phyloP scores from a whole-genome alignment of 2,113 vertebrate genomes.

The Thymallus thymallus region DNA sequence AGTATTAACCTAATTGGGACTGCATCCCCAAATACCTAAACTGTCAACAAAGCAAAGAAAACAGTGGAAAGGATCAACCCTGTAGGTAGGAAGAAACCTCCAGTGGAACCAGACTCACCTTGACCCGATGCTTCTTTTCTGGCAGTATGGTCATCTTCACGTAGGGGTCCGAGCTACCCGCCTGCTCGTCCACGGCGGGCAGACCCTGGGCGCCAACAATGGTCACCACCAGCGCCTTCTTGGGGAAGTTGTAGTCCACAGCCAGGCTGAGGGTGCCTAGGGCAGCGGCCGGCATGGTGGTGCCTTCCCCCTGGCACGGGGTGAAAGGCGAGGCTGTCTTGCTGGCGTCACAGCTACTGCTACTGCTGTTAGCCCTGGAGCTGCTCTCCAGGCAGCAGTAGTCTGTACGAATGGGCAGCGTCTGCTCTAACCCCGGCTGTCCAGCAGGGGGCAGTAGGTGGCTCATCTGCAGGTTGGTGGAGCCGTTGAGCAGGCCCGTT shows the following conservation, averaged over 20 bases:
- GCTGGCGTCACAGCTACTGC: slow-evolving; percentile 59
- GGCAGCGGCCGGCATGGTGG: slow-evolving; percentile 25
- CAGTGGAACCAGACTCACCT: neutral
- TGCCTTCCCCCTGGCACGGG: slow-evolving; percentile 44
- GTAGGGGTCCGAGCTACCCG: slow-evolving; percentile 81
- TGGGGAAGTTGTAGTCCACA: slow-evolving; percentile 88
- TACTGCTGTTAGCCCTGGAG: slow-evolving; percentile 61
- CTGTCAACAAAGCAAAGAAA: no score
- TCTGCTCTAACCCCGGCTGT: slow-evolving; percentile 63
- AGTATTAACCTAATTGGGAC: no score
- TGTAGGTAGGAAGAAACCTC: neutral
- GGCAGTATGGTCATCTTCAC: slow-evolving; percentile 92
- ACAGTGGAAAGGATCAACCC: neutral
- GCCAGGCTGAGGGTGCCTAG: slow-evolving; percentile 80
- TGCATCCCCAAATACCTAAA: no score
- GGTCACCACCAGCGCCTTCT: slow-evolving; percentile 86
- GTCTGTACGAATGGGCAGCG: slow-evolving; percentile 73
- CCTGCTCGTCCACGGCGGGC: slow-evolving; percentile 82
- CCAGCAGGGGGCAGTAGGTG: slow-evolving; percentile 31
- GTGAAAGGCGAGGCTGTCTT: slow-evolving; percentile 76
- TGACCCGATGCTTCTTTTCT: slow-evolving; percentile 84
- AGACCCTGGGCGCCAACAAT: slow-evolving; percentile 81
- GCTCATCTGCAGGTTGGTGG: slow-evolving; percentile 33
- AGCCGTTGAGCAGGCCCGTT: slow-evolving; percentile 52
- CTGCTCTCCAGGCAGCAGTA: slow-evolving; percentile 78